A percentile compares a stretch with the other conserved stretches of the same genome.
These are phyloP conservation scores for Peucedramus taeniatus DNA, from an alignment of 2,113 vertebrate species.

Conservation along the genomic window DNA sequence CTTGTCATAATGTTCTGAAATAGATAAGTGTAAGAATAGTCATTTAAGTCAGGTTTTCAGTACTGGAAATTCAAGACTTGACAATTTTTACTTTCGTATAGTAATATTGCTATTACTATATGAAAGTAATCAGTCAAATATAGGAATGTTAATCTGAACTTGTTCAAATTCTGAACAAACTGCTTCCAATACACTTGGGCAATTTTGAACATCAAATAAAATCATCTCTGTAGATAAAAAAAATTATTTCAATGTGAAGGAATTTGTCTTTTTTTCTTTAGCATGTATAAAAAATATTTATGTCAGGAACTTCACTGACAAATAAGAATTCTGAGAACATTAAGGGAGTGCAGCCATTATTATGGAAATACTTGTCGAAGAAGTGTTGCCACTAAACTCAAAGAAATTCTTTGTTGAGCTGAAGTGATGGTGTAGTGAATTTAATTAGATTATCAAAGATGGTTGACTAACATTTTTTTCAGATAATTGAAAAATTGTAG, in stretches of 20 bases:
- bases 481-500: not conserved
- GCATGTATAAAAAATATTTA: not conserved
- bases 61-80: not conserved
- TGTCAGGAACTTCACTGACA: not conserved
- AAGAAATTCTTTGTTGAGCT: not conserved
- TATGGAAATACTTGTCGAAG: not conserved
- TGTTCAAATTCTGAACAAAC: not conserved
- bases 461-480: not conserved
- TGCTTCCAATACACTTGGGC: not conserved
- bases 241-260: not conserved
- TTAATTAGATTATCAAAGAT: not conserved
- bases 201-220: not conserved
- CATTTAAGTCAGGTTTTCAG: not conserved
- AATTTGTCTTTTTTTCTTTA: not conserved
- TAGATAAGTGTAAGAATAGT: not conserved
- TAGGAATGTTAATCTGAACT: not conserved
- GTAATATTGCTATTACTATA: not conserved
- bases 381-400: not conserved
- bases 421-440: not conserved
- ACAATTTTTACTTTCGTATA: not conserved
- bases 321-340: not conserved
- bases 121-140: not conserved
- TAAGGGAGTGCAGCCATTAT: not conserved
- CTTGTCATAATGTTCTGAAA: not conserved
- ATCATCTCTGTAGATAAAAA: not conserved